Evolutionary conservation across 2,797 vertebrate genomes (phyloP).

Genomic region (Liasis olivaceus): DNA sequence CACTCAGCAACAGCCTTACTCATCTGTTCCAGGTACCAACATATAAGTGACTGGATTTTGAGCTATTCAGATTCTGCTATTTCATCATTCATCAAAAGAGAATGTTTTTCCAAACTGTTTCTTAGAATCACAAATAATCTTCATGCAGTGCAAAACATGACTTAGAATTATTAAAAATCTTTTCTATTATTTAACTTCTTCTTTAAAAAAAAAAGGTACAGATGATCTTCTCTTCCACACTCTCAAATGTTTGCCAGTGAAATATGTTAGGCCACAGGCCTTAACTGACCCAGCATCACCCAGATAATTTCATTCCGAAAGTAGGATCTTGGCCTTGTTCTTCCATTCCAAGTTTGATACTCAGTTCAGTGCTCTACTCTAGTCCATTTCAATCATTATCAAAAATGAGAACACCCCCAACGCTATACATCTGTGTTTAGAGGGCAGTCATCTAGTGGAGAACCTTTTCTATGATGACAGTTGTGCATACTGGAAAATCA

Average conservation of each 20-base stretch:
- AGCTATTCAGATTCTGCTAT: neutral
- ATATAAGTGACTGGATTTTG: neutral
- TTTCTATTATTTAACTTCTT: neutral
- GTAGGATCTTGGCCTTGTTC: neutral
- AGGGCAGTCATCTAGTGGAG: neutral
- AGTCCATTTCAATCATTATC: neutral
- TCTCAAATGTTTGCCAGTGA: neutral
- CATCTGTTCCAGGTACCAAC: conserved; percentile 82
- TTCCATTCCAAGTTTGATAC: neutral
- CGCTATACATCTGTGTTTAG: neutral
- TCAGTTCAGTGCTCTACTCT: neutral
- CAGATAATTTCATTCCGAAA: neutral
- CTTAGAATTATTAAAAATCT: neutral
- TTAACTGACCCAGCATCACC: neutral
- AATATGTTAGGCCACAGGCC: neutral
- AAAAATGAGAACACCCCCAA: neutral
- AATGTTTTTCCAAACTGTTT: neutral
- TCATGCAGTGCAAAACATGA: neutral
- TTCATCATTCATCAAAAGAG: neutral
- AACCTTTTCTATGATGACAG: neutral
- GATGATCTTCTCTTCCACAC: neutral
- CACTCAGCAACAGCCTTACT: conserved; percentile 77
- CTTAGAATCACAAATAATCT: neutral
- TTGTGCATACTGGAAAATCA: neutral
- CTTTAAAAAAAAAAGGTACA: neutral